Conservation (phyloP, 2,113 vertebrate genomes). For the Machaerirhynchus nigripectus region DNA sequence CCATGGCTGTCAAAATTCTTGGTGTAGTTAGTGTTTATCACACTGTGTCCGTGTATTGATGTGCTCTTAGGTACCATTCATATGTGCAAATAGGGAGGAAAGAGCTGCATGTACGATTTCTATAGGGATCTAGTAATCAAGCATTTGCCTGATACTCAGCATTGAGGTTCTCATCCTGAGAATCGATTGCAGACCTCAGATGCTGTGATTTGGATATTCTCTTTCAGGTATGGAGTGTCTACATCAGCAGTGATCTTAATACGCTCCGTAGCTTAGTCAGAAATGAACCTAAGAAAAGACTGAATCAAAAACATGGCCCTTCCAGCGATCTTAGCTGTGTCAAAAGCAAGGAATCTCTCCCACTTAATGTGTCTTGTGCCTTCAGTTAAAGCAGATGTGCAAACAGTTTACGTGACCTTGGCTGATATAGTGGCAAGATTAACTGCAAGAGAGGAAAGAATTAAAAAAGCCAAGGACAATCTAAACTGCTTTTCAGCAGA, state of each 20-base stretch:
- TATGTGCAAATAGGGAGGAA: not conserved
- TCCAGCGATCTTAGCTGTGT: not conserved
- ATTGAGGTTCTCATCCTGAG: not conserved
- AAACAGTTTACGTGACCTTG: constrained; percentile 25
- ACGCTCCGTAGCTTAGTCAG: not conserved
- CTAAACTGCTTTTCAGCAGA: constrained; percentile 21
- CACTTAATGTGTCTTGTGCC: not conserved
- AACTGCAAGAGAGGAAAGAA: constrained; percentile 5
- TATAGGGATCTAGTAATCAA: not conserved
- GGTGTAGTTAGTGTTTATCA: not conserved
- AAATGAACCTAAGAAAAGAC: not conserved
- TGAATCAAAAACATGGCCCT: not conserved
- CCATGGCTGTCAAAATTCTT: not conserved
- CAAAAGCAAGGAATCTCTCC: not conserved
- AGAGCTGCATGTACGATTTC: not conserved
- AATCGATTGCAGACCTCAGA: not conserved
- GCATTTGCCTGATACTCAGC: not conserved
- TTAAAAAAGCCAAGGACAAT: constrained; percentile 46
- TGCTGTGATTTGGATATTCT: not conserved
- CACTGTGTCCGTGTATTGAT: rapidly evolving
- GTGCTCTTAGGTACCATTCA: not conserved
- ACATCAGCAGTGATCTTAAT: not conserved
- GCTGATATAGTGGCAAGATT: not conserved
- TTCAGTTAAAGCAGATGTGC: constrained; percentile 4
- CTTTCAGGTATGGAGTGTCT: not conserved